Percentiles rank a stretch among this genome's conserved stretches.
These are phyloP conservation scores for Zosterops lateralis DNA, from an alignment of 2,113 vertebrate species.

Conservation along the genomic window DNA sequence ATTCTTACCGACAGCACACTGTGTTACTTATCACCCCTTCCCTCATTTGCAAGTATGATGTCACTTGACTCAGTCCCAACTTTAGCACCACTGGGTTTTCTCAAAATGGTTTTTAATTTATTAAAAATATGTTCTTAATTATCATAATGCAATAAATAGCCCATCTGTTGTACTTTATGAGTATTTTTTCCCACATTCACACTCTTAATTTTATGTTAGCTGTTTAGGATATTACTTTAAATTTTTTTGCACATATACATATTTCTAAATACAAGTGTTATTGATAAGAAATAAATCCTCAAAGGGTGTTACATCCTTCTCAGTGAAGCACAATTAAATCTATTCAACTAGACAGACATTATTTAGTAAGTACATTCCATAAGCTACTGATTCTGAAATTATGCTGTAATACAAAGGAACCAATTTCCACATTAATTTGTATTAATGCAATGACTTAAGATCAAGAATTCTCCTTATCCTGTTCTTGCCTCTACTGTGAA, in stretches of 20 bases:
- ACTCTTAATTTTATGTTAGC: conserved; percentile 2
- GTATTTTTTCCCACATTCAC: background rate
- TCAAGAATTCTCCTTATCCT: conserved; percentile 23
- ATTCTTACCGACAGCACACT: background rate
- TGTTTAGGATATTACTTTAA: background rate
- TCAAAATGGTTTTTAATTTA: conserved; percentile 7
- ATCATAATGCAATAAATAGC: conserved; percentile 1
- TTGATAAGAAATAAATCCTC: background rate
- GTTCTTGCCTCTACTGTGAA: background rate
- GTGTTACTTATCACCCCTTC: background rate
- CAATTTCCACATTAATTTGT: conserved; percentile 57
- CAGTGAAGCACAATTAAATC: conserved; percentile 9
- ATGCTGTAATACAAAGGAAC: conserved; percentile 30
- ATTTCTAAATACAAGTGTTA: conserved; percentile 32
- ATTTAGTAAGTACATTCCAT: conserved; percentile 19
- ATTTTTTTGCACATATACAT: background rate
- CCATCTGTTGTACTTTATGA: background rate
- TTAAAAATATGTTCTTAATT: background rate
- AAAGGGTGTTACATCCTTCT: background rate
- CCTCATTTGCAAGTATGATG: conserved; percentile 12
- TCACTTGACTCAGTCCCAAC: background rate
- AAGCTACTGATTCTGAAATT: conserved; percentile 28
- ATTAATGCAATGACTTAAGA: conserved; percentile 27
- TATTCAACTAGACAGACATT: background rate
- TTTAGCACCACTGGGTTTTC: background rate